Percentiles rank a stretch among this genome's conserved stretches.
Conservation (phyloP, 2,113 vertebrate species). For the Bubo scandiacus region DNA sequence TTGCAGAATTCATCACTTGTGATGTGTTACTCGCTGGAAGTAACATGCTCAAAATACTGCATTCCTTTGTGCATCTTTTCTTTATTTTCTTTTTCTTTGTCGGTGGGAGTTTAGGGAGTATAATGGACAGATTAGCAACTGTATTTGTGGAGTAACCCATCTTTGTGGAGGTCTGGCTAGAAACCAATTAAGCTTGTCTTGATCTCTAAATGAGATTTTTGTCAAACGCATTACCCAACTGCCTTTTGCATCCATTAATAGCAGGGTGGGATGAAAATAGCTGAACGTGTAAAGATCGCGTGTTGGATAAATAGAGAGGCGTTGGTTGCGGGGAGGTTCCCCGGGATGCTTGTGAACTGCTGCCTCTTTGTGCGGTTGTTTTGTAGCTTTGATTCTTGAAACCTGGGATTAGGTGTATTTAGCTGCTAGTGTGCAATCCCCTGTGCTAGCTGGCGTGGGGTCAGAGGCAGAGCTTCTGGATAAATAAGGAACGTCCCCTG, state of each 20-base stretch:
- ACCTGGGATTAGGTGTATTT: not conserved
- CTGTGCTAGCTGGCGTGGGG: fast-evolving
- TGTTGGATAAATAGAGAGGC: conserved; percentile 24
- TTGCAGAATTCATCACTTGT: not conserved
- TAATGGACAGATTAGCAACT: conserved; percentile 64
- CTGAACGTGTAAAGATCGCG: not conserved
- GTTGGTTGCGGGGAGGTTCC: not conserved
- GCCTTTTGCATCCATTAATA: conserved; percentile 41
- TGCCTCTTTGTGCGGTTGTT: not conserved
- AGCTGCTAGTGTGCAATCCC: not conserved
- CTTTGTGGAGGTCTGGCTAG: conserved; percentile 60
- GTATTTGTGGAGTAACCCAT: conserved; percentile 63
- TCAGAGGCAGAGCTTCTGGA: not conserved
- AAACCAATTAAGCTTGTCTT: conserved; percentile 72
- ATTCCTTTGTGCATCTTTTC: conserved; percentile 28
- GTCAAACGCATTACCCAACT: not conserved
- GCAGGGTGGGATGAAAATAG: conserved; percentile 49
- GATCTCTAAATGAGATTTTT: conserved; percentile 72
- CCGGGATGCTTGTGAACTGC: not conserved
- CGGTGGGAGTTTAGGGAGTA: conserved; percentile 26
- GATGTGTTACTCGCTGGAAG: not conserved
- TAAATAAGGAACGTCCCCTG: not conserved
- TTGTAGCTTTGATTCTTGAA: not conserved
- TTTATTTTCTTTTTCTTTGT: conserved; percentile 21
- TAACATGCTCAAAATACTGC: not conserved